These are phyloP conservation scores for Melipona bicolor DNA, from an alignment of 2,888 invertebrate species.

Conservation along the genomic window DNA sequence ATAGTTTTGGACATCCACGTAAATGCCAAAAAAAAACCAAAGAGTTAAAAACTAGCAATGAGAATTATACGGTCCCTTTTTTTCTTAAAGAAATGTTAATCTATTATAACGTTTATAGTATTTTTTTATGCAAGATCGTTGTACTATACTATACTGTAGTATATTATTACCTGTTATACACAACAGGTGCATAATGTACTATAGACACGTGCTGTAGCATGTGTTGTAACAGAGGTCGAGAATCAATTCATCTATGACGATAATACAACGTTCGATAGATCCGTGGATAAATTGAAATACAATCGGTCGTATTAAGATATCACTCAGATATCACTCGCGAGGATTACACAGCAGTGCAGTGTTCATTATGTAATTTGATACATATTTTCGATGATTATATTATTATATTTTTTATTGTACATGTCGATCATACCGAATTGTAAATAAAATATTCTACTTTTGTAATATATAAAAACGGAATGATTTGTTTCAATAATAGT, in stretches of 20 bases:
- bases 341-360: not conserved
- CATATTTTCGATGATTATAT: conserved; percentile 16
- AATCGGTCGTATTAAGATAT: not conserved
- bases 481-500: not conserved
- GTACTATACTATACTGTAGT: not conserved
- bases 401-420: conserved; percentile 38
- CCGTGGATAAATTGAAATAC: not conserved
- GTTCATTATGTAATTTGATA: not conserved
- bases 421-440: conserved; percentile 25
- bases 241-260: not conserved
- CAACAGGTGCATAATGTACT: not conserved
- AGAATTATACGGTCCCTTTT: not conserved
- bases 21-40: conserved; percentile 3
- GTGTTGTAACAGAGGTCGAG: not conserved
- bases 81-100: not conserved
- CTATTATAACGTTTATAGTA: not conserved
- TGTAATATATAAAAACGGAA: not conserved
- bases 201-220: not conserved
- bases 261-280: not conserved
- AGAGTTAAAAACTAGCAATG: not conserved
- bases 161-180: not conserved
- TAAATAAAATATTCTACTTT: conserved; percentile 55
- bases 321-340: not conserved
- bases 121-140: not conserved
- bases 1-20: not conserved